Conservation (phyloP, 1,140 invertebrate genomes). For the Himalopsyche phryganea region DNA sequence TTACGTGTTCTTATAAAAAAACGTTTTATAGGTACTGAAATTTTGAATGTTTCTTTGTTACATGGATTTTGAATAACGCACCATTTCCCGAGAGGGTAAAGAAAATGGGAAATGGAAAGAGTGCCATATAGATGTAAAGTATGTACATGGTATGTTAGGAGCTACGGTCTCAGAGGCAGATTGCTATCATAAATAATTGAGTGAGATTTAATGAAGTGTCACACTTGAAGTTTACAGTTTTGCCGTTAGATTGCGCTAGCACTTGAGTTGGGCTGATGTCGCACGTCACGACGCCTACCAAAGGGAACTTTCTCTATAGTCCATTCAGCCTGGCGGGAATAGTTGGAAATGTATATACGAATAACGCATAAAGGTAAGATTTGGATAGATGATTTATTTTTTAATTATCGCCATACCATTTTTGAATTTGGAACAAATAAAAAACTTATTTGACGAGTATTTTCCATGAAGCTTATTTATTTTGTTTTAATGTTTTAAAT, state of each 20-base stretch:
- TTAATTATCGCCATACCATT: neutral
- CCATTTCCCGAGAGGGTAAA: neutral
- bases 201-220: conserved; percentile 31
- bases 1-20: too few relatives aligned
- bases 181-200: conserved; percentile 33
- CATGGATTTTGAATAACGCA: conserved; percentile 26
- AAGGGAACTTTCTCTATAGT: neutral
- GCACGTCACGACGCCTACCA: neutral
- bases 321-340: neutral
- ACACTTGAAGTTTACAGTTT: conserved; percentile 13
- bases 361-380: neutral
- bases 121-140: neutral
- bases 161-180: conserved; percentile 11
- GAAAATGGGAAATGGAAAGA: conserved; percentile 11
- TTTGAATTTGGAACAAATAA: too few relatives aligned
- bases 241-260: conserved; percentile 1
- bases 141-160: neutral
- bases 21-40: too few relatives aligned
- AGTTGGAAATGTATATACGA: neutral
- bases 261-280: neutral
- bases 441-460: too few relatives aligned
- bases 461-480: too few relatives aligned
- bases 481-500: too few relatives aligned
- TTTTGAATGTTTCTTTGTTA: too few relatives aligned
- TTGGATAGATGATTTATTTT: neutral